Base-by-base conservation (phyloP, 2,797 vertebrate genomes). In the Capromys pilorides region DNA sequence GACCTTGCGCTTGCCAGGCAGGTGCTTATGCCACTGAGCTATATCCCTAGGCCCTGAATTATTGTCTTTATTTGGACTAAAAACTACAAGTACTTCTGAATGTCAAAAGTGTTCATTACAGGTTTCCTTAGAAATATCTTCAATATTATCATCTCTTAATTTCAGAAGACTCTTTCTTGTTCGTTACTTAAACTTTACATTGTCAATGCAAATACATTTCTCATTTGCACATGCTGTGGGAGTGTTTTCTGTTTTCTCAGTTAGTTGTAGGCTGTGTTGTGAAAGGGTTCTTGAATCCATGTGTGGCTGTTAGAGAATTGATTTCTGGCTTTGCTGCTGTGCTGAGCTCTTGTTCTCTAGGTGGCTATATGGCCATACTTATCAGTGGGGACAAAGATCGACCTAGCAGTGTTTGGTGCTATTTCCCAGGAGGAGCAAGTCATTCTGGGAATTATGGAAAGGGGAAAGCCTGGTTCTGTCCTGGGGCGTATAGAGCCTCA, bases 91-190 rank as follows among this genome's bases (percentile, higher is more conserved):
- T 51, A 39, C 67, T 91, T 90, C 49, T 49, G 86, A 85, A 59
- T 61, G 26, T 86, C 86, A 83, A 80, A 91, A 77, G 75, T 87
- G 54, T 41, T 80, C 91, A 45, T 59, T 77, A 67, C 26, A 85
- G 51, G 81, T 81, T 92, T 84, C 49, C 77, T 87, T 93, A 94
- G 94, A 95, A 81, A 71, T 88, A 84, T 84, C 49, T 75, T 83
- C 24, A 26, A 36, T 61, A 33, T 80, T 22, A 36, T 11, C 39
- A 4, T 80, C 28, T 90, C 57, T 82, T 4, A 41, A 87, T 96
- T 95, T 59, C n/a, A 86, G 39, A 87, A 54, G 54, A 57, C 28
- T 61, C 69, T 9, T 1, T 78, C 90, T 95, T 84, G 91, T 93
- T 93, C 28, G 41, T 93, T 61, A 33, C 88, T 86, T 93, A 73